phyloP scores from a whole-genome alignment of 2,113 vertebrate species.

The Otocyon megalotis region DNA sequence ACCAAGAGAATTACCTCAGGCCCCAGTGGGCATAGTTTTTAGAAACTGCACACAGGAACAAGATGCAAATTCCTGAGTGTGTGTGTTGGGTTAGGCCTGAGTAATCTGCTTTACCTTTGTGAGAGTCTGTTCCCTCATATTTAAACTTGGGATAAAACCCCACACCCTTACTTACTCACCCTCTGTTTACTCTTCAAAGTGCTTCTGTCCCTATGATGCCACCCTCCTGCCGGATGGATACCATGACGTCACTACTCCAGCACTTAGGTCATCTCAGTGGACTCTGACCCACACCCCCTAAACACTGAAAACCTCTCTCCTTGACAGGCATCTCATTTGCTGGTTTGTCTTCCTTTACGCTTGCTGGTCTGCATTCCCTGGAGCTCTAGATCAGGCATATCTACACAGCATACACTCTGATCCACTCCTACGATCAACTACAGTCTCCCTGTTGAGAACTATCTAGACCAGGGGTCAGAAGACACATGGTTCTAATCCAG shows the following conservation, averaged over 20 bases:
- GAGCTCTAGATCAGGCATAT: rapidly evolving
- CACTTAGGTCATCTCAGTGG: rapidly evolving
- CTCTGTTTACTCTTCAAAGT: not conserved
- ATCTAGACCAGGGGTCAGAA: not conserved
- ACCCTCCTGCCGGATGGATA: not conserved
- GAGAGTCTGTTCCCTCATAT: not conserved
- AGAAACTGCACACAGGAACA: not conserved
- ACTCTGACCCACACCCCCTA: not conserved
- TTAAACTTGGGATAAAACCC: not conserved
- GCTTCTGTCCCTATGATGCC: not conserved
- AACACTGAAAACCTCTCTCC: not conserved
- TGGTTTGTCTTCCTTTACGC: not conserved
- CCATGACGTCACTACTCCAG: not conserved
- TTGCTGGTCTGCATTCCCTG: rapidly evolving
- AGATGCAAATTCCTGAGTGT: not conserved
- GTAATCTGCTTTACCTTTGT: not conserved
- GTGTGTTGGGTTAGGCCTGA: not conserved
- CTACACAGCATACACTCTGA: not conserved
- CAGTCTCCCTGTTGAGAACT: not conserved
- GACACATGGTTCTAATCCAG: not conserved
- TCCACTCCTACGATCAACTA: not conserved
- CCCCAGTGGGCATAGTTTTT: not conserved
- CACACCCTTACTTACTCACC: not conserved
- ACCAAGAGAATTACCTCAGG: not conserved
- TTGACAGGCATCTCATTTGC: not conserved